These are phyloP conservation scores for Tolypeutes matacus DNA, from an alignment of 2,797 vertebrate genomes.

Conservation along the genomic window DNA sequence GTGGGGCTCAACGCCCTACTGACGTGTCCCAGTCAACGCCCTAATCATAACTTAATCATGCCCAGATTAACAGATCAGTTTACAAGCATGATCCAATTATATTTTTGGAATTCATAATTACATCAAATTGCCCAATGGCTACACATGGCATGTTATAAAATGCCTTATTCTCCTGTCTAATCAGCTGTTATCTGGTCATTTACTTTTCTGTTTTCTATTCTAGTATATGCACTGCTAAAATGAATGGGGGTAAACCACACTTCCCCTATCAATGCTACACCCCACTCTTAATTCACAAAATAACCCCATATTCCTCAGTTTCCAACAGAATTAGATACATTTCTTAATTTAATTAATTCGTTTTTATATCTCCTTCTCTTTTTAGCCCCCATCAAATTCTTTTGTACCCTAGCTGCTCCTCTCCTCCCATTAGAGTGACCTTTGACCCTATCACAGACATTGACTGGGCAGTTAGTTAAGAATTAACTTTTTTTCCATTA, in stretches of 20 bases:
- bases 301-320: not conserved
- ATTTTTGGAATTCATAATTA: too few species aligned
- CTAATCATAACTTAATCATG: too few species aligned
- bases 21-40: too few species aligned
- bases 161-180: not conserved
- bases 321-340: not conserved
- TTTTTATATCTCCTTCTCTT: not conserved
- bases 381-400: not conserved
- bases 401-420: not conserved
- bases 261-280: not conserved
- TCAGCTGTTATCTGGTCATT: not conserved
- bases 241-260: not conserved
- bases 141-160: not conserved
- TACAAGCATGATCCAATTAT: too few species aligned
- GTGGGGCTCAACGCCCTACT: too few species aligned
- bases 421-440: not conserved
- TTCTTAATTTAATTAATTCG: not conserved
- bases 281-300: not conserved
- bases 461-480: not conserved
- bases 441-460: not conserved
- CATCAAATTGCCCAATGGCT: too few species aligned
- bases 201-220: not conserved
- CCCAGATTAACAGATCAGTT: too few species aligned
- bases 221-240: not conserved
- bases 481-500: not conserved